Conservation (phyloP, 2,797 vertebrate genomes). For the Bucorvus abyssinicus region DNA sequence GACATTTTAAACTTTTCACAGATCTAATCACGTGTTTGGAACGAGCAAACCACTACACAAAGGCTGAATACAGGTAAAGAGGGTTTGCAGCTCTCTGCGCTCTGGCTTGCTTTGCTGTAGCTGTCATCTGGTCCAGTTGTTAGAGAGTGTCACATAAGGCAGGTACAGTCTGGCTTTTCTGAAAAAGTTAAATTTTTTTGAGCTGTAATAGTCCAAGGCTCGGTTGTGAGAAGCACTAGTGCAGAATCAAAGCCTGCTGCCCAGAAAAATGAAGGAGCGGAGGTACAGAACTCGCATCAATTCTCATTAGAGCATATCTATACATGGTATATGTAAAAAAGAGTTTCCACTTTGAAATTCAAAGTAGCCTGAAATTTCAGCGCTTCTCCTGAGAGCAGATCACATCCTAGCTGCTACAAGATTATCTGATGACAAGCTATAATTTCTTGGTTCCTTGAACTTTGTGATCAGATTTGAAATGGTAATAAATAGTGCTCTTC, state of each 20-base stretch:
- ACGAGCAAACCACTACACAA: conserved; percentile 77
- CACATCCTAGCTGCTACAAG: not conserved
- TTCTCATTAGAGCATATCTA: not conserved
- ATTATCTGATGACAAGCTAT: conserved; percentile 45
- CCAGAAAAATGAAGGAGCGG: not conserved
- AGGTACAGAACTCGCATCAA: not conserved
- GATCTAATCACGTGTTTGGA: conserved; percentile 87
- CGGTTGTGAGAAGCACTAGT: not conserved
- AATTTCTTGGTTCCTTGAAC: conserved; percentile 39
- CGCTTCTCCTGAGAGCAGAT: conserved; percentile 7
- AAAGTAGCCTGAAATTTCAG: conserved; percentile 6
- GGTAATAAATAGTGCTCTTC: conserved; percentile 16
- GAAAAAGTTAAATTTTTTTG: not conserved
- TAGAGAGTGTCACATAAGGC: not conserved
- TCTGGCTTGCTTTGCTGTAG: not conserved
- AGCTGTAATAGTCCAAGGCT: not conserved
- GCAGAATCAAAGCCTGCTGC: not conserved
- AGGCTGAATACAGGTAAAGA: conserved; percentile 82
- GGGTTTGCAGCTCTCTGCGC: not conserved
- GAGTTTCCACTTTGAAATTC: conserved; percentile 30
- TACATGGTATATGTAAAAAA: not conserved
- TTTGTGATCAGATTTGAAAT: conserved; percentile 41
- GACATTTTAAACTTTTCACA: conserved; percentile 72
- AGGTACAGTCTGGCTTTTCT: not conserved
- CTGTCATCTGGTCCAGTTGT: not conserved